Evolutionary conservation across 1,140 invertebrate genomes (phyloP).

Genomic region (Drosophila littoralis): DNA sequence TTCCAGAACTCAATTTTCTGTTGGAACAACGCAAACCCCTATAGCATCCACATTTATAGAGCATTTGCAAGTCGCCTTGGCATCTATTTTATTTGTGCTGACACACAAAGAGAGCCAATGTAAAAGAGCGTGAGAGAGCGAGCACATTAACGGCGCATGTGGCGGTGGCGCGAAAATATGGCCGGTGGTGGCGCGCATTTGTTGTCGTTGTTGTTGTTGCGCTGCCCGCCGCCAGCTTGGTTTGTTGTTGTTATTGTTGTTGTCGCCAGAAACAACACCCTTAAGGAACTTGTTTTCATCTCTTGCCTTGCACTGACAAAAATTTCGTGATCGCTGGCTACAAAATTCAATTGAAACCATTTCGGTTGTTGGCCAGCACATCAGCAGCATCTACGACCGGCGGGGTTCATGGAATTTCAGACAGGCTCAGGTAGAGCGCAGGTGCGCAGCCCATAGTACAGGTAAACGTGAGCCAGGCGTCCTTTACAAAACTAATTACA

Average conservation of each 20-base stretch:
- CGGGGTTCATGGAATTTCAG: slow-evolving; percentile 33
- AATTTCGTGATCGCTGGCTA: slow-evolving; percentile 44
- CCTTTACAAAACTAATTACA: slow-evolving; percentile 58
- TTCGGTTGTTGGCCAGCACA: slow-evolving; percentile 26
- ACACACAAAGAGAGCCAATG: slow-evolving; percentile 36
- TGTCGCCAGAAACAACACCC: slow-evolving; percentile 53
- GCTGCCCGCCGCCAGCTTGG: not conserved
- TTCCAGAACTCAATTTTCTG: not conserved
- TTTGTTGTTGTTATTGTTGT: slow-evolving; percentile 26
- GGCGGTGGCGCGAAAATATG: slow-evolving; percentile 70
- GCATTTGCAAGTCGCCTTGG: slow-evolving; percentile 15
- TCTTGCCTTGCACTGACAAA: slow-evolving; percentile 59
- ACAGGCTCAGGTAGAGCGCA: slow-evolving; percentile 56
- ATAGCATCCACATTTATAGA: not conserved
- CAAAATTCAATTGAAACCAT: slow-evolving; percentile 42
- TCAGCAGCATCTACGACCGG: slow-evolving; percentile 10
- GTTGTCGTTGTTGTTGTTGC: slow-evolving; percentile 38
- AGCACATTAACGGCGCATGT: slow-evolving; percentile 67
- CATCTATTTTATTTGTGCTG: not conserved
- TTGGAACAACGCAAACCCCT: not conserved
- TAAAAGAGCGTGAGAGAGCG: slow-evolving; percentile 41
- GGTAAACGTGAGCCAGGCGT: slow-evolving; percentile 52
- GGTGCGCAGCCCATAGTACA: slow-evolving; percentile 48
- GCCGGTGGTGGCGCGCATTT: slow-evolving; percentile 56
- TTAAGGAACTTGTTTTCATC: slow-evolving; percentile 74